A percentile compares a stretch with the other conserved stretches of the same genome.
Evolutionary conservation across 2,113 vertebrate species (phyloP).

Genomic region (Lontra canadensis): DNA sequence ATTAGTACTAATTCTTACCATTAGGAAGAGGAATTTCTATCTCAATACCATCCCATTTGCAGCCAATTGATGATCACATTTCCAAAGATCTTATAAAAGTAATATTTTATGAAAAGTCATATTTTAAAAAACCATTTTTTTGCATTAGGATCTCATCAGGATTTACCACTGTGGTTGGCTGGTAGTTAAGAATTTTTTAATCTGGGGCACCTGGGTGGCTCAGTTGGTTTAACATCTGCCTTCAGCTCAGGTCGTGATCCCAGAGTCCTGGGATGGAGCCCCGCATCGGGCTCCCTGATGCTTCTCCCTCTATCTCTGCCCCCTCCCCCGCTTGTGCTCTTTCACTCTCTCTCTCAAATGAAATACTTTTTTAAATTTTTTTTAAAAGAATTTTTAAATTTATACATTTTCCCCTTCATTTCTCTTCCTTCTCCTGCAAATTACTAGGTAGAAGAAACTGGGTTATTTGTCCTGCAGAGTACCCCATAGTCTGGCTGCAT

Average conservation of each 20-base stretch:
- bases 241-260: too few species aligned
- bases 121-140: background rate
- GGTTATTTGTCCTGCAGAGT: background rate
- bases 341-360: background rate
- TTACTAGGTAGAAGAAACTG: background rate
- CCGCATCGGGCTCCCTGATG: background rate
- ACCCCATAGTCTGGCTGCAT: background rate
- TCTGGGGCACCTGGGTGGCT: background rate
- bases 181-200: background rate
- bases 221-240: background rate
- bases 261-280: background rate
- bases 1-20: background rate
- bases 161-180: background rate
- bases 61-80: background rate
- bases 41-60: background rate
- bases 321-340: background rate
- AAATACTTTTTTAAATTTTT: background rate
- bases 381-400: background rate
- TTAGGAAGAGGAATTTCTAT: background rate
- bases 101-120: background rate
- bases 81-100: background rate
- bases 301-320: background rate
- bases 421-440: background rate
- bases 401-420: background rate
- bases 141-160: background rate